These are phyloP conservation scores for Synergus umbraculus DNA, from an alignment of 2,888 invertebrate genomes.

Conservation along the genomic window DNA sequence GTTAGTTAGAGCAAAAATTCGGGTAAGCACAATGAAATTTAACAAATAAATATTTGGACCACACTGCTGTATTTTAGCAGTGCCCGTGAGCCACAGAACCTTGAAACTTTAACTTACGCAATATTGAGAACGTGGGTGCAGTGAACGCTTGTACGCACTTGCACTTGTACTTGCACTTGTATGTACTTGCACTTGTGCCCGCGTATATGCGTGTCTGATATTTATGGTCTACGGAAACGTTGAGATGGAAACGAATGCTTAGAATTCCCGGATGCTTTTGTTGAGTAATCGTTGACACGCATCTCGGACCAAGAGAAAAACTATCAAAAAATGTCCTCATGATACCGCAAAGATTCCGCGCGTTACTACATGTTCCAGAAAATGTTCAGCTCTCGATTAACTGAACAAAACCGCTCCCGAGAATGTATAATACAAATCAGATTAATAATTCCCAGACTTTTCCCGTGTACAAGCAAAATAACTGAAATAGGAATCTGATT, in stretches of 20 bases:
- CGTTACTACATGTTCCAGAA: background rate
- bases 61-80: background rate
- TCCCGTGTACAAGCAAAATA: no score
- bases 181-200: background rate
- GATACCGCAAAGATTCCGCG: background rate
- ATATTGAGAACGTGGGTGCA: background rate
- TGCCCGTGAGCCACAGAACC: background rate
- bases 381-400: background rate
- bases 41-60: no score
- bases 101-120: background rate
- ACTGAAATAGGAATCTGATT: no score
- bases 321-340: background rate
- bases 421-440: background rate
- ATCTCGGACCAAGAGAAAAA: constrained; percentile 4
- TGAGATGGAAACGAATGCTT: constrained; percentile 56
- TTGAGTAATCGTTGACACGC: constrained; percentile 53
- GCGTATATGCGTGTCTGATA: background rate
- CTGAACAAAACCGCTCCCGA: background rate
- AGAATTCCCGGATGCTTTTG: constrained; percentile 54
- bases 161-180: background rate
- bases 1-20: no score
- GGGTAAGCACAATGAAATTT: no score
- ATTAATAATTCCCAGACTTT: no score
- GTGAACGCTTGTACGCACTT: background rate
- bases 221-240: constrained; percentile 44